Evolutionary conservation across 2,797 vertebrate species (phyloP), one percentile per base, ranked within the genome.

Genomic region (Acipenser oxyrinchus): DNA sequence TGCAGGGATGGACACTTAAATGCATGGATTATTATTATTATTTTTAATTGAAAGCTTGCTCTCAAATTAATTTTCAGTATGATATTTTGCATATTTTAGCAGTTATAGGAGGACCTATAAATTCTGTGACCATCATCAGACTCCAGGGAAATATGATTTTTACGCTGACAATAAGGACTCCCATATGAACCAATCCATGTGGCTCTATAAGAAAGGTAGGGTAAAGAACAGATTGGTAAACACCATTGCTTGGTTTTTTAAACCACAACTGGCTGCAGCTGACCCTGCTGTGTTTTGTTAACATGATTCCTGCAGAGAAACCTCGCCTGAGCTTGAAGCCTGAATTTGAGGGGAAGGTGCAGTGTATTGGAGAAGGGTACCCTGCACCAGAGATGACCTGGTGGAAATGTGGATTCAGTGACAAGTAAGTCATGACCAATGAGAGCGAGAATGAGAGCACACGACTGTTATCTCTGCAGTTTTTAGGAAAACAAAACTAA

Each of bases 201-300:
- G 79, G 0, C 76, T 97, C 64, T 91, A 92, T 57, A 79, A 97
- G 78, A 85, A 79, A 78, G 89, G 96, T 98, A 85, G 89, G 93
- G 55, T 71, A 49, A 37, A 37, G 23, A 37, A 37, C 23, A 37
- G 23, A 37, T 2, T 37, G 23, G 23, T 37, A 37, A 37, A 37
- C 23, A 37, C 4, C 23, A 37, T 37, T 37, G 23, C 23, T 37
- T 37, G 23, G 23, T 37, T 37, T 37, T 37, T 37, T 37, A 18
- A 37, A 37, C 23, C 23, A 37, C 4, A 37, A 37, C 3, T 37
- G 23, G 23, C 23, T 37, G 23, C 23, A 37, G 23, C 23, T 37
- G 23, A 37, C 23, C 23, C 23, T 37, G 23, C 23, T 37, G 23
- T 37, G 23, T 37, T 37, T 37, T 37, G 23, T 37, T 37, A 37